Base-by-base conservation (phyloP, 1,140 invertebrate genomes). In the Euborellia annulipes region DNA sequence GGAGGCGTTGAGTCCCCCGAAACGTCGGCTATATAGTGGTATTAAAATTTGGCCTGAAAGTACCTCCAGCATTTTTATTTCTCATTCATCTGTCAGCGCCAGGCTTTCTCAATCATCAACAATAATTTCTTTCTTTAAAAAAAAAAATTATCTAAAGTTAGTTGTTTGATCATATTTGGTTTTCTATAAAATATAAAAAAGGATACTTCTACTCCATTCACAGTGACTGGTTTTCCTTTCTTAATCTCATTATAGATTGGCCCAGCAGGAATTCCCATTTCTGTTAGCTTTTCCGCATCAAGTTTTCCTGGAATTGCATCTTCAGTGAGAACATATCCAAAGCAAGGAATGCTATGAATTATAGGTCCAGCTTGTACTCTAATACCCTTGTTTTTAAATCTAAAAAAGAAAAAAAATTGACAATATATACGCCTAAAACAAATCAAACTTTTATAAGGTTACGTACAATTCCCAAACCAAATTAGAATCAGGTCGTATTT, bases 301-400 rank as follows among this genome's bases (percentile, higher is more conserved):
- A 64, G 47, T 45, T 60, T 61, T 11, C 63, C 64, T 46, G 56
- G 49, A 20, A 49, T 36, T 16, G 58, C 50, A 41, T 57, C 54
- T 50, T 66, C 60, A 27, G 56, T 36, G 22, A 68, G 52, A 6
- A 65, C 54, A 57, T 57, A 69, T 14, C 63, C 65, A 60, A 65
- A 68, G 36, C 55, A 58, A 17, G 66, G 65, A 45, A 68, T 56
- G 43, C 58, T 54, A 49, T 69, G 67, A 44, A 57, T 55, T 14
- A 67, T 51, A 42, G 52, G 57, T 14, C 63, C 58, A 36, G 63
- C 65, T 43, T 53, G 52, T 2, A 68, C 63, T 17, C 17, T 49
- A n/a, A 58, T 50, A 22, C 53, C 50, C 18, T 34, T 13, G 18
- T 43, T 36, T 44, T 45, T 18, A 36, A 36, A 41, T 16, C 41